Conservation (phyloP, 2,113 vertebrate species). For the Pao palembangensis region DNA sequence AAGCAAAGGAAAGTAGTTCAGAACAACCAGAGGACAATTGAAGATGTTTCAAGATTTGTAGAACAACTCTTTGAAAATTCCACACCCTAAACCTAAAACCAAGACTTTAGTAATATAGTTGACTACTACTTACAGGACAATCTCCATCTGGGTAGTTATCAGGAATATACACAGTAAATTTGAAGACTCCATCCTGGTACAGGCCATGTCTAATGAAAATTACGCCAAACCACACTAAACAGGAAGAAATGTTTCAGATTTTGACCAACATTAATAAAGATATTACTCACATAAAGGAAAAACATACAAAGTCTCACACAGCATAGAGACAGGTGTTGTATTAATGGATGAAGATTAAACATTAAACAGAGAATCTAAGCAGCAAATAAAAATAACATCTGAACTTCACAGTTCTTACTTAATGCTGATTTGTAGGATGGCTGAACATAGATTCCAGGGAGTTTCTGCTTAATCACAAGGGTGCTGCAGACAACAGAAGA, state of each 20-base stretch:
- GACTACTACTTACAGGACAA: constrained; percentile 78
- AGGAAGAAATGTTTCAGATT: constrained; percentile 10
- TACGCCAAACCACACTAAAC: constrained; percentile 98
- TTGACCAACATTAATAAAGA: background rate
- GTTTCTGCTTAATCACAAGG: constrained; percentile 93
- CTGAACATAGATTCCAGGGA: constrained; percentile 96
- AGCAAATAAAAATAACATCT: background rate
- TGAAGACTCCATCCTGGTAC: constrained; percentile 98
- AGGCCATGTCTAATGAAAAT: constrained; percentile 97
- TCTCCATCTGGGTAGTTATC: constrained; percentile 99
- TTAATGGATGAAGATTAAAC: background rate
- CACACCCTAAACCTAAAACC: no score
- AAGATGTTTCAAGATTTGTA: background rate
- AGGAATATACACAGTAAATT: constrained; percentile 98
- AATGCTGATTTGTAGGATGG: constrained; percentile 94
- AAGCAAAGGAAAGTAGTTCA: background rate
- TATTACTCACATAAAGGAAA: background rate
- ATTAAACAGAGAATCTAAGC: background rate
- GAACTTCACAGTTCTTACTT: constrained; percentile 76
- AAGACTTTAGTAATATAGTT: background rate
- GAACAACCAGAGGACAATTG: no score
- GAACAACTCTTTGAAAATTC: background rate
- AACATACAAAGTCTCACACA: background rate
- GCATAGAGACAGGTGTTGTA: background rate
- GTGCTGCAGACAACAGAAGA: constrained; percentile 78